A percentile compares a stretch with the other conserved stretches of the same genome.
Evolutionary conservation across 2,113 vertebrate genomes (phyloP).

Genomic region (Jacana jacana): DNA sequence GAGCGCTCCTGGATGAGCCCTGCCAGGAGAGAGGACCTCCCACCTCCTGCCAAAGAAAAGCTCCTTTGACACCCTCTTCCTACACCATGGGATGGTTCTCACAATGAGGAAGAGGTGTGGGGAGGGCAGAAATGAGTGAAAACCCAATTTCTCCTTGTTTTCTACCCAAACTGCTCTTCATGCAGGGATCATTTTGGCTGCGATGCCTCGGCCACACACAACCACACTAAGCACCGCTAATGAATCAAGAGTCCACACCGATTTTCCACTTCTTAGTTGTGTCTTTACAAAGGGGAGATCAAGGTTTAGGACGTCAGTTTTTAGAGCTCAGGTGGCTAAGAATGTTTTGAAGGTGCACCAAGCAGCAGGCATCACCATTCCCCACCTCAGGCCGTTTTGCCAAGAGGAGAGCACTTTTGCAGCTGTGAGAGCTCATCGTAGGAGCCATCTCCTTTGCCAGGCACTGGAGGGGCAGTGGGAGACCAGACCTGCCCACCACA

Average conservation of each 20-base stretch:
- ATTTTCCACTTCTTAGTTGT: neutral
- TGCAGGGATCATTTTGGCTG: neutral
- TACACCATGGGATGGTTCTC: rapidly evolving
- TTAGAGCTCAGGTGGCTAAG: neutral
- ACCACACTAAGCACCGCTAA: too few relatives aligned
- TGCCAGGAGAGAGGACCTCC: neutral
- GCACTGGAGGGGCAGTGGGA: neutral
- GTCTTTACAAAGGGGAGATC: neutral
- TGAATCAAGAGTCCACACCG: neutral
- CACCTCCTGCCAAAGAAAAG: neutral
- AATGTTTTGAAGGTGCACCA: neutral
- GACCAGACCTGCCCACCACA: neutral
- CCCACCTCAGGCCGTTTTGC: neutral
- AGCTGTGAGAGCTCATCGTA: rapidly evolving
- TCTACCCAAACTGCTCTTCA: neutral
- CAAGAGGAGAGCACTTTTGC: neutral
- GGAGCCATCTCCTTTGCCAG: neutral
- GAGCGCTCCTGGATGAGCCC: neutral
- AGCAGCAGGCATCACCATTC: rapidly evolving
- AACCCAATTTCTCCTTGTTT: neutral
- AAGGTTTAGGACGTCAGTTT: neutral
- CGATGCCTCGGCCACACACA: rapidly evolving
- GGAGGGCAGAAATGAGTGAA: neutral
- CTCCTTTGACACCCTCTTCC: neutral
- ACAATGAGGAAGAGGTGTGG: rapidly evolving